phyloP scores from a whole-genome alignment of 2,888 invertebrate genomes.

The Podotricha telesiphe region DNA sequence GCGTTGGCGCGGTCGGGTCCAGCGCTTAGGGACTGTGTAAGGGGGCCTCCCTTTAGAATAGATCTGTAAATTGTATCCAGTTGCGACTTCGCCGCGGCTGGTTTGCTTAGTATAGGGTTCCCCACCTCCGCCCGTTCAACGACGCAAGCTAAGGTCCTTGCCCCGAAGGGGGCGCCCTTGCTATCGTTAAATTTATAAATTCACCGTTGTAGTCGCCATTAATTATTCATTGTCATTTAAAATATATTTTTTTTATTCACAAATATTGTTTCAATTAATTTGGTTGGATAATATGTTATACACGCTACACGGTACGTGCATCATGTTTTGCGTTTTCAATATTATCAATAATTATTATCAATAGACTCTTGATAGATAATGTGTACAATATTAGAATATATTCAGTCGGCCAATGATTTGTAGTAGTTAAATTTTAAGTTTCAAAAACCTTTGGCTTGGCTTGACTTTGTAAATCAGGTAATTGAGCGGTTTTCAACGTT shows the following conservation, averaged over 20 bases:
- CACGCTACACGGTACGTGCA: background rate
- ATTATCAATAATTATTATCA: slow-evolving; percentile 1
- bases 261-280: background rate
- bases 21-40: too few species aligned
- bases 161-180: background rate
- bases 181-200: background rate
- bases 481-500: too few species aligned
- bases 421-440: background rate
- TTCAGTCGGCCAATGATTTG: background rate
- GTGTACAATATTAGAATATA: background rate
- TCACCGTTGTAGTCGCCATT: background rate
- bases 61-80: too few species aligned
- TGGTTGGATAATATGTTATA: background rate
- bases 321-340: background rate
- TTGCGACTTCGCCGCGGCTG: too few species aligned
- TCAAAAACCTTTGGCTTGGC: background rate
- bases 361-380: background rate
- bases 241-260: background rate
- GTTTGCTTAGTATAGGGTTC: too few species aligned
- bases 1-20: too few species aligned
- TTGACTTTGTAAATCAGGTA: too few species aligned
- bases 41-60: too few species aligned
- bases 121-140: too few species aligned
- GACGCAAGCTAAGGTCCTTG: too few species aligned
- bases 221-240: background rate